Base-by-base conservation (phyloP, 2,113 vertebrate genomes). In the Centrocercus urophasianus region DNA sequence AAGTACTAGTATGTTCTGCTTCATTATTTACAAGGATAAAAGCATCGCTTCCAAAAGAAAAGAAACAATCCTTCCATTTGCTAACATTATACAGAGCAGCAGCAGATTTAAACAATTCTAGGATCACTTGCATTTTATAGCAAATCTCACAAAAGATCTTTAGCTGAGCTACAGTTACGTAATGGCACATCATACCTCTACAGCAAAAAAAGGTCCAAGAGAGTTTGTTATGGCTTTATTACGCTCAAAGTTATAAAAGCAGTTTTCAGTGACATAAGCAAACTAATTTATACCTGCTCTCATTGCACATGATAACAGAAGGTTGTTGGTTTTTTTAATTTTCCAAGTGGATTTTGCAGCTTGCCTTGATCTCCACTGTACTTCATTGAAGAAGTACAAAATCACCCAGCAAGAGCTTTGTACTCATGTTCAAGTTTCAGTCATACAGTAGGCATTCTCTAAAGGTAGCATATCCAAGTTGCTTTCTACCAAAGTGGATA, bases 271-370 rank as follows among this genome's bases (percentile, higher is more conserved):
- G 28, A 45, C 7, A 36, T 10, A 70, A 80, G 10, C 7, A 74
- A 78, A 45, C 21, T 67, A 83, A 21, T 18, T 70, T 30, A 54
- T n/a, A 57, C 6, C 56, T 66, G 17, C 25, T 61, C 16, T 22
- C 40, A n/a, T 5, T 70, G 14, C 3, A 77, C 36, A 20, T 0
- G 0, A 32, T 6, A 71, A 45, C 17, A 66, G 57, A 78, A 86
- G 66, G 7, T 36, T 16, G 17, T 43, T 38, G 10, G 7, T 13
- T 38, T 85, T 8, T 22, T 27, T 38, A 38, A 8, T 34, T 77
- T 70, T 90, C 34, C 42, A 71, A 45, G 27, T 2, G 45, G 36
- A 54, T 86, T 86, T 77, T 78, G 8, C 70, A 85, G 74, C 22
- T 36, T 36, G 27, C 11, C 17, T 17, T 63, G 14, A 3, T 73